phyloP scores from a whole-genome alignment of 2,113 vertebrate genomes.

The Menura novaehollandiae region DNA sequence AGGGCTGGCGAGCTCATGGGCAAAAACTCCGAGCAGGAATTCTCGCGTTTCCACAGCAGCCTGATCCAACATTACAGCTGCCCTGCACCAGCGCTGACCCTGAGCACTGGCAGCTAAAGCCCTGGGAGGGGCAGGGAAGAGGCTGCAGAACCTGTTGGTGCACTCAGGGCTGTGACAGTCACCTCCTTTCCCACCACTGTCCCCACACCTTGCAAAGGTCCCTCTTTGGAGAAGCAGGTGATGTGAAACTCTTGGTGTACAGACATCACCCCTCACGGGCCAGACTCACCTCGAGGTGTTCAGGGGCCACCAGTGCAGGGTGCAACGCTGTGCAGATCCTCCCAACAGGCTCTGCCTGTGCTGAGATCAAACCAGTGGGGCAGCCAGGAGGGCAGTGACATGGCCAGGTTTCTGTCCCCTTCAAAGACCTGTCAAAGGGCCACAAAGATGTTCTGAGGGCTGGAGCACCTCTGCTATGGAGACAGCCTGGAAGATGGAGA shows the following conservation, averaged over 20 bases:
- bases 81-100: neutral
- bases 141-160: neutral
- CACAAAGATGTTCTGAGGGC: neutral
- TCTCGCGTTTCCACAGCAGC: neutral
- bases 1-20: neutral
- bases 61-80: neutral
- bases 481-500: neutral
- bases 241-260: neutral
- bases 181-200: neutral
- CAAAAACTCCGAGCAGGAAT: neutral
- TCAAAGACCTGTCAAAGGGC: neutral
- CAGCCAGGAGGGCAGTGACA: accelerated
- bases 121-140: neutral
- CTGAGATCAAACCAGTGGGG: neutral
- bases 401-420: neutral
- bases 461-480: neutral
- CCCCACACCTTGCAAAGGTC: neutral
- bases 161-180: neutral
- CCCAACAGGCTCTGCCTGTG: neutral
- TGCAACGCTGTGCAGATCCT: neutral
- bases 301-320: neutral
- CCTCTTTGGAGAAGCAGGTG: neutral
- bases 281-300: neutral
- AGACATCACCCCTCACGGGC: neutral
- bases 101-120: neutral